Evolutionary conservation across 2,888 invertebrate species (phyloP).

Genomic region (Heliconius cydno): DNA sequence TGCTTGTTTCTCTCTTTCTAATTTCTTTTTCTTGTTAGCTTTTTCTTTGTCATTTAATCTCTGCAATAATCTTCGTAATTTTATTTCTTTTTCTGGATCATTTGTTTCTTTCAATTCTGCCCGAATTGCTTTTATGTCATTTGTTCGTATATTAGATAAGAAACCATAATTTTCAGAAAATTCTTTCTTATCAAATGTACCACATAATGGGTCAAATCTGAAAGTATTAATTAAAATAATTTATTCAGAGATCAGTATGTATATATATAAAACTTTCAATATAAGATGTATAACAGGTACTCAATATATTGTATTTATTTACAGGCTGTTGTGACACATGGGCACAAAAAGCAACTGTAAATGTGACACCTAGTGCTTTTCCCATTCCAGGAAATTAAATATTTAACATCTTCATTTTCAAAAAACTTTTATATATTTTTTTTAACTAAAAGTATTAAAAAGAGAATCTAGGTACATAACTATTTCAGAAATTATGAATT

Average conservation of each 20-base stretch:
- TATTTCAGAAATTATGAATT: too few species aligned
- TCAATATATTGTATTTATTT: too few species aligned
- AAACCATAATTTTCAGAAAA: constrained; percentile 92
- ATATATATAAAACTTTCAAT: too few species aligned
- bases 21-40: constrained; percentile 83
- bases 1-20: constrained; percentile 78
- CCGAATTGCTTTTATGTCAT: constrained; percentile 86
- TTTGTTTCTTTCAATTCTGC: constrained; percentile 84
- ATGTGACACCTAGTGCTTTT: too few species aligned
- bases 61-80: constrained; percentile 88
- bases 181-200: constrained; percentile 88
- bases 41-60: constrained; percentile 91
- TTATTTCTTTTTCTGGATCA: constrained; percentile 85
- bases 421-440: too few species aligned
- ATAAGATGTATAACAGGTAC: too few species aligned
- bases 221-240: constrained; percentile 42
- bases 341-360: too few species aligned
- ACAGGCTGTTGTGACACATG: too few species aligned
- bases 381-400: too few species aligned
- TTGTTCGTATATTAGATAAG: constrained; percentile 86
- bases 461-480: too few species aligned
- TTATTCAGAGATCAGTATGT: background rate
- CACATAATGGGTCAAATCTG: constrained; percentile 93
- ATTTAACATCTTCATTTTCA: too few species aligned
- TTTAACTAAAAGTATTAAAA: too few species aligned